These are phyloP conservation scores for Sebastes nivosus DNA, from an alignment of 2,797 vertebrate genomes.

Conservation along the genomic window DNA sequence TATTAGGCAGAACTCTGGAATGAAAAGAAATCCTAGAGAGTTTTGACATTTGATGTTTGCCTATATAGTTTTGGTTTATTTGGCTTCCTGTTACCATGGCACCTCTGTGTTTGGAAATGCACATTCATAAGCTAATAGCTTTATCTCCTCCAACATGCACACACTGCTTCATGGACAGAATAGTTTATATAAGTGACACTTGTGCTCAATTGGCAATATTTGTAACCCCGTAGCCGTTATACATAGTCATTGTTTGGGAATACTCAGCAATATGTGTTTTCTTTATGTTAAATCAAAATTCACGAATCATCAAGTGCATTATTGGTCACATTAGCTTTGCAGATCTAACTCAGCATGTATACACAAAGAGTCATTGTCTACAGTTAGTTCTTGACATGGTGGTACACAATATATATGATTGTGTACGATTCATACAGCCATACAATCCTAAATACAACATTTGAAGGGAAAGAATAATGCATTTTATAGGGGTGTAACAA, in stretches of 20 bases:
- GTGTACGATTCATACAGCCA: not conserved
- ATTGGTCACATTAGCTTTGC: not conserved
- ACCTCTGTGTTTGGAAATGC: slow-evolving; percentile 64
- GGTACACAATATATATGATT: not conserved
- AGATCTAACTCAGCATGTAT: not conserved
- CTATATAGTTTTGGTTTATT: slow-evolving; percentile 48
- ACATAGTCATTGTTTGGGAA: not conserved
- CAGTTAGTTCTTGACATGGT: not conserved
- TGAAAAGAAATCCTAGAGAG: not conserved
- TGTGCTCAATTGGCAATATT: not conserved
- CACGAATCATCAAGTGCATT: not conserved
- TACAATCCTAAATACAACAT: not conserved
- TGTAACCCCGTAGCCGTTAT: not conserved
- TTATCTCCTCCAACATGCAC: not conserved
- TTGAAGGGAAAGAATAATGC: not conserved
- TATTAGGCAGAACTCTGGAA: slow-evolving; percentile 2
- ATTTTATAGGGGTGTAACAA: slow-evolving; percentile 33
- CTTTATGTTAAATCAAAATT: not conserved
- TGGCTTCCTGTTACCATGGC: slow-evolving; percentile 44
- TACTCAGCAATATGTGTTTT: not conserved
- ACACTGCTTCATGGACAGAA: not conserved
- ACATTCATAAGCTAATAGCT: slow-evolving; percentile 50
- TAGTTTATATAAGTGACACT: not conserved
- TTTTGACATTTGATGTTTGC: slow-evolving; percentile 51
- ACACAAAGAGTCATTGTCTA: not conserved